These are phyloP conservation scores for Vanessa tameamea DNA, from an alignment of 1,140 invertebrate genomes.

Conservation along the genomic window DNA sequence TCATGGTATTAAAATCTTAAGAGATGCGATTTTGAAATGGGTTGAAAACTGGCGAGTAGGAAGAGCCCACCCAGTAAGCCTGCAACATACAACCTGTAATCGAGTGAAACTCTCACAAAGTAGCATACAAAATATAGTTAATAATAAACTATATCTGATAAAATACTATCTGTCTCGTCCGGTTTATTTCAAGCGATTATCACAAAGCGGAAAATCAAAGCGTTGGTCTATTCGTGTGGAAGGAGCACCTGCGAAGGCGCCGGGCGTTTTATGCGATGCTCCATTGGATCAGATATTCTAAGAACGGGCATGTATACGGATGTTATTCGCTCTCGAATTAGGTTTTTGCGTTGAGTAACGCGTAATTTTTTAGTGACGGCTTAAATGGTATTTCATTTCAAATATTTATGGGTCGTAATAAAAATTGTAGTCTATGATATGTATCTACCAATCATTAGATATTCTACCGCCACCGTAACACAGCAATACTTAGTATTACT, in stretches of 20 bases:
- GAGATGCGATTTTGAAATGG: too few species aligned
- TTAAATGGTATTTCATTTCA: too few species aligned
- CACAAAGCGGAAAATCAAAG: slow-evolving; percentile 43
- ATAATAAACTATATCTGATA: slow-evolving; percentile 24
- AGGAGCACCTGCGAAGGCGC: slow-evolving; percentile 30
- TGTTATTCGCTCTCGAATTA: not conserved
- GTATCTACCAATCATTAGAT: too few species aligned
- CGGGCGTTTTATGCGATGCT: slow-evolving; percentile 21
- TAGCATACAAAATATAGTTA: slow-evolving; percentile 5
- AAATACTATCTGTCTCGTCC: slow-evolving; percentile 18
- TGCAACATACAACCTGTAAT: not conserved
- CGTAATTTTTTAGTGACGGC: too few species aligned
- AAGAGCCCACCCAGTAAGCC: too few species aligned
- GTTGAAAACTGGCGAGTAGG: too few species aligned
- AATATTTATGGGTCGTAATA: too few species aligned
- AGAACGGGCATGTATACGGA: not conserved
- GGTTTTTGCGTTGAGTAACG: too few species aligned
- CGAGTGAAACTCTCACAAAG: not conserved
- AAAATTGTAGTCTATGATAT: too few species aligned
- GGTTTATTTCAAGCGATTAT: slow-evolving; percentile 42
- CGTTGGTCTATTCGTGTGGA: slow-evolving; percentile 23
- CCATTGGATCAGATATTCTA: slow-evolving; percentile 23
- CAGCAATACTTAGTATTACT: too few species aligned
- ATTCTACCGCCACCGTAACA: too few species aligned
- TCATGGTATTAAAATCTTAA: too few species aligned